Conservation (phyloP, 2,888 invertebrate species). For the Exocentrus adspersus region DNA sequence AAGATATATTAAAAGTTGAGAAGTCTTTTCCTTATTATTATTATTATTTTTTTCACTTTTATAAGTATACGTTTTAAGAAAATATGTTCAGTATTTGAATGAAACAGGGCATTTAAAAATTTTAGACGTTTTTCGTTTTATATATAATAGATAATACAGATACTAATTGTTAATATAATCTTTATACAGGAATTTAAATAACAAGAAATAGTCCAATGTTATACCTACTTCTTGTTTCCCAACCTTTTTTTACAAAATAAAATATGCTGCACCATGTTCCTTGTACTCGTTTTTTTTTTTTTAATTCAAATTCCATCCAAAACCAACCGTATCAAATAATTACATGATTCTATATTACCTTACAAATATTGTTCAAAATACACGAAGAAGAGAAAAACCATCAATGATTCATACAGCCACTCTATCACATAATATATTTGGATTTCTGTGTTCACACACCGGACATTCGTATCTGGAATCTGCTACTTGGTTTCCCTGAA, state of each 20-base stretch:
- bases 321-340: too few relatives aligned
- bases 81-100: conserved; percentile 35
- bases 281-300: too few relatives aligned
- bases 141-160: too few relatives aligned
- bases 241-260: not conserved
- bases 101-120: conserved; percentile 39
- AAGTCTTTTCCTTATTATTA: conserved; percentile 12
- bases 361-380: not conserved
- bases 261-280: too few relatives aligned
- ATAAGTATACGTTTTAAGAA: conserved; percentile 32
- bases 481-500: conserved; percentile 73
- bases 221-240: not conserved
- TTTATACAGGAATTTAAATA: conserved; percentile 15
- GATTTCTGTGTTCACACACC: conserved; percentile 67
- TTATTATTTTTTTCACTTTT: conserved; percentile 33
- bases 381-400: too few relatives aligned
- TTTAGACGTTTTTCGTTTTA: conserved; percentile 30
- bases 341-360: too few relatives aligned
- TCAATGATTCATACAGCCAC: conserved; percentile 34
- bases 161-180: too few relatives aligned
- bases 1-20: conserved; percentile 12
- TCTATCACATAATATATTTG: conserved; percentile 55
- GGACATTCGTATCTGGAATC: conserved; percentile 77
- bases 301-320: too few relatives aligned
- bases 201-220: not conserved